These are phyloP conservation scores for Chymomyza fuscimana DNA, from an alignment of 2,888 invertebrate species.

Conservation along the genomic window DNA sequence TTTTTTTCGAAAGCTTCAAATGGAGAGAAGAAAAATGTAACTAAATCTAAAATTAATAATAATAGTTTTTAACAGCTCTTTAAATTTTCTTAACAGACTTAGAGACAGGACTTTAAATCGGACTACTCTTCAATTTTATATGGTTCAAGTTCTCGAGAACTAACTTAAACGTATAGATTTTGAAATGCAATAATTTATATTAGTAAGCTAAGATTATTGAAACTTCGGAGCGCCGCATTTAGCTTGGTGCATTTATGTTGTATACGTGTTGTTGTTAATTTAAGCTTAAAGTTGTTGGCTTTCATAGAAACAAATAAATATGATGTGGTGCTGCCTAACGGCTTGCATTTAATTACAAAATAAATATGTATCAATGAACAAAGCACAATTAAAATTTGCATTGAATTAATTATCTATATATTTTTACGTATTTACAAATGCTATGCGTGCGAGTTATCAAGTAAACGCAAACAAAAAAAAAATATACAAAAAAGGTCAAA, in stretches of 20 bases:
- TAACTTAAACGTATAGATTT: no score
- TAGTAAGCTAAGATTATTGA: no score
- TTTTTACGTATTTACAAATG: slow-evolving; percentile 17
- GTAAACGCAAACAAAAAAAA: neutral
- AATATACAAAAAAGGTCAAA: slow-evolving; percentile 39
- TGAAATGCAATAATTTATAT: no score
- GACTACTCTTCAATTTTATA: no score
- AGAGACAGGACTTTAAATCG: no score
- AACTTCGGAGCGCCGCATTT: no score
- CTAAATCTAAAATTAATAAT: no score
- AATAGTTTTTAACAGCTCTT: no score
- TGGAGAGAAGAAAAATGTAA: no score
- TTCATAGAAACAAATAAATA: neutral
- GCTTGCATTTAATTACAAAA: neutral
- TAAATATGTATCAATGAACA: neutral
- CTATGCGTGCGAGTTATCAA: neutral
- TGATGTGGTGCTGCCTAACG: neutral
- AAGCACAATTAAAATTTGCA: neutral
- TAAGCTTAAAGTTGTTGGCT: slow-evolving; percentile 47
- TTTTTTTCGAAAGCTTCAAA: no score
- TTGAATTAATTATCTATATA: neutral
- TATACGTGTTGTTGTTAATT: slow-evolving; percentile 46
- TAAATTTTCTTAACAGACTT: no score
- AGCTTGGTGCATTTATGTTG: neutral
- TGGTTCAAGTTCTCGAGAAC: no score